Evolutionary conservation across 2,113 vertebrate genomes (phyloP), one percentile per base, ranked within the genome.

Genomic region (Emydocephalus ijimae): DNA sequence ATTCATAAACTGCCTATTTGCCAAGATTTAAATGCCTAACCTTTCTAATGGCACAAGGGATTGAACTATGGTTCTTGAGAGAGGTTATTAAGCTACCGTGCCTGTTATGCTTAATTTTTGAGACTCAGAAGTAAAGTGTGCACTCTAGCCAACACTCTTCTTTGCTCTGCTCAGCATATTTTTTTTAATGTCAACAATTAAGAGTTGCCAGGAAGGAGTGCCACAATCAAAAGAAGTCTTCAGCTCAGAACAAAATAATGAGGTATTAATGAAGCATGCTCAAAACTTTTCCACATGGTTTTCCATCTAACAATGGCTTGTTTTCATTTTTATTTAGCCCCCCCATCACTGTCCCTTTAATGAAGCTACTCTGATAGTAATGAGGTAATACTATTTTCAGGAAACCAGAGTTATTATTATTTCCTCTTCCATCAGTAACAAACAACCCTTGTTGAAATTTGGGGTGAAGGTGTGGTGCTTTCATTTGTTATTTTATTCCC

Each of bases 161-260:
- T 95, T 94, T 96, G 92, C 94, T 96, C 95, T 52, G 89, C 92
- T 96, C 94, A 96, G 94, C 94, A 96, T 91, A 91, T 96, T 96
- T 95, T 95, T 96, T 95, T 97, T 96, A 96, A 96, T 96, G 95
- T 95, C 95, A 97, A 96, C 93, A 96, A 96, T 96, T 96, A 96
- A 91, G 96, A 89, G 89, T 96, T 96, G 93, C 93, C 92, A 93
- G 91, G 95, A 97, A 95, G 95, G 74, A 92, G 57, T 90, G 95
- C 94, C 96, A 89, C 94, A 96, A 95, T 96, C 95, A 95, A 39
- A 95, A 94, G 52, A 94, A 93, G 89, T 93, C 92, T 96, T 94
- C 91, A 93, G 90, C 81, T 96, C 89, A 91, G 95, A 91, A 86
- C 5, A 95, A 95, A 92, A 94, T 96, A 97, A 96, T 95, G 94